Base-by-base conservation (phyloP, 2,113 vertebrate species). In the Callionymus lyra region DNA sequence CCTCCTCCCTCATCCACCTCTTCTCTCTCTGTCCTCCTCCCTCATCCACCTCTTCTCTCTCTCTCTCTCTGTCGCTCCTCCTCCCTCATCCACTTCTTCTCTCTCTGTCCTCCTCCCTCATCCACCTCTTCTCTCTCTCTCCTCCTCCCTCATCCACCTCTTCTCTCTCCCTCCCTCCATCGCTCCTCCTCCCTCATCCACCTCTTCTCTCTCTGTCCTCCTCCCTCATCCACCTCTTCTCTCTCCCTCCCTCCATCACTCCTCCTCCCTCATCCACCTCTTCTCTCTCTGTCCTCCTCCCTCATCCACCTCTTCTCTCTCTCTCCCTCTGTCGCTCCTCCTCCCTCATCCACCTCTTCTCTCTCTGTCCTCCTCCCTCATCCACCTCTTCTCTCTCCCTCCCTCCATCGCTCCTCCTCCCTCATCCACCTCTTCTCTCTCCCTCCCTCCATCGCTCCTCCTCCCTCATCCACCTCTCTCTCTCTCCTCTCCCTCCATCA, bases 1-100 rank as follows among this genome's bases (percentile, higher is more conserved):
- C 94, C 17, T 85, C 92, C 14, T 98, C 95, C 13, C 93, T 14
- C 14, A 2, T 14, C 6, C 15, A 4, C 10, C 9, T 36, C 15
- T 14, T 36, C n/a, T 36, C 1, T 9, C 4, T 16, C 5, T 2
- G n/a, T 14, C 36, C 14, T 38, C 13, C n/a, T n/a, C n/a, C n/a
- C 41, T 16, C 50, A 16, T 15, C 19, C 9, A 8, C 13, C n/a
- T n/a, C 17, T 5, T 2, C 38, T 3, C 40, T 44, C 2, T 6
- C n/a, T 60, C 6, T 3, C 9, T 39, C 17, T n/a, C n/a, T n/a
- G n/a, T n/a, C 47, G 21, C 21, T 35, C 10, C 10, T 18, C 19
- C 27, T 18, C 10, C 9, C 18, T 11, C 34, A 4, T n/a, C n/a
- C 4, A 12, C 17, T 27, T 32, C 17, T 12, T 4, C 31, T 13